A percentile compares a stretch with the other conserved stretches of the same genome.
phyloP scores from a whole-genome alignment of 2,888 invertebrate species.

The Drosophila acutilabella region DNA sequence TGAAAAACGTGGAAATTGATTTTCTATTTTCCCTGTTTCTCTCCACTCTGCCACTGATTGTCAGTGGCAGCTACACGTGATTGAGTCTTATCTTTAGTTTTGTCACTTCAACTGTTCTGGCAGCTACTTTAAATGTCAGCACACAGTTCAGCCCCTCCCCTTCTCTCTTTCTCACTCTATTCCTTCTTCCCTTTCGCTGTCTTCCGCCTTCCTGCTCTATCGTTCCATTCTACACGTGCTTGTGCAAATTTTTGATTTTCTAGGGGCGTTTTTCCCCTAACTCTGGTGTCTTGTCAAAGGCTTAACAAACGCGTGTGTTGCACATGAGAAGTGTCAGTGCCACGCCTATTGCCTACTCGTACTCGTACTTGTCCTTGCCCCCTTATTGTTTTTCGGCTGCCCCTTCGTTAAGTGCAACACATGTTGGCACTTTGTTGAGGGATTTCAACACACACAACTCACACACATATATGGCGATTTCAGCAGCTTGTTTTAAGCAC shows the following conservation, averaged over 20 bases:
- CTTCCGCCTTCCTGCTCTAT: not conserved
- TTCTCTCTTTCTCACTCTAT: not conserved
- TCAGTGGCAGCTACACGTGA: slow-evolving; percentile 74
- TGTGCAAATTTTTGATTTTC: slow-evolving; percentile 53
- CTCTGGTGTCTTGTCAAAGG: slow-evolving; percentile 54
- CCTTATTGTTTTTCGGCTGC: slow-evolving; percentile 12
- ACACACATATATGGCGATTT: slow-evolving; percentile 44
- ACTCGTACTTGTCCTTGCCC: not conserved
- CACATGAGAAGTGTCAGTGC: slow-evolving; percentile 28
- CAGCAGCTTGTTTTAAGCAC: slow-evolving; percentile 49
- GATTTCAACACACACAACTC: slow-evolving; percentile 48
- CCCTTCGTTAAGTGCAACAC: slow-evolving; percentile 75
- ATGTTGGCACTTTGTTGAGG: slow-evolving; percentile 77
- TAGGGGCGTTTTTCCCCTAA: slow-evolving; percentile 43
- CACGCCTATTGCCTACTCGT: not conserved
- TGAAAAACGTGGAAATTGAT: slow-evolving; percentile 77
- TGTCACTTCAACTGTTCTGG: slow-evolving; percentile 78
- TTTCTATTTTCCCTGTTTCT: slow-evolving; percentile 65
- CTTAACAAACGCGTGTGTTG: slow-evolving; percentile 63
- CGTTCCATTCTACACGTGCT: slow-evolving; percentile 53
- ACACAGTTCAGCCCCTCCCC: slow-evolving; percentile 25
- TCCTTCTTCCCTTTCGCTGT: not conserved
- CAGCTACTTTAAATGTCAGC: slow-evolving; percentile 79
- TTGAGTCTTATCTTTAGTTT: slow-evolving; percentile 80
- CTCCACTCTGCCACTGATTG: slow-evolving; percentile 55